Evolutionary conservation across 2,888 invertebrate species (phyloP).

Genomic region (Sinelater perroti): DNA sequence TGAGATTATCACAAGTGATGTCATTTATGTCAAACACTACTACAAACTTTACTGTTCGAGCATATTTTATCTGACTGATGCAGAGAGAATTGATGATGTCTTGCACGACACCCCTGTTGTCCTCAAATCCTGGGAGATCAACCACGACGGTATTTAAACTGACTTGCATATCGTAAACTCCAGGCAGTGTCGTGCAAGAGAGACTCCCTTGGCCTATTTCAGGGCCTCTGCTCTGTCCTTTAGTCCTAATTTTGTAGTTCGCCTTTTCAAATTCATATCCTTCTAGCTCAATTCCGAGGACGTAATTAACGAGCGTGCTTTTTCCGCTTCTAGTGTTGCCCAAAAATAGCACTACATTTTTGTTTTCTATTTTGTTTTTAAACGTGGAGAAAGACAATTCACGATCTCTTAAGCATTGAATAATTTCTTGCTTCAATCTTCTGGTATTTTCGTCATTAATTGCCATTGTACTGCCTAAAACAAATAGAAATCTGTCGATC

Average conservation of each 20-base stretch:
- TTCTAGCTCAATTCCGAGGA: background rate
- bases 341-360: constrained; percentile 15
- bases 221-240: background rate
- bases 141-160: background rate
- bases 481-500: too few species aligned
- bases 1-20: constrained; percentile 10
- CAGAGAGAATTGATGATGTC: constrained; percentile 22
- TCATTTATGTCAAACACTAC: constrained; percentile 24
- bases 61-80: constrained; percentile 18
- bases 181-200: constrained; percentile 6
- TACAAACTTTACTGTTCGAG: constrained; percentile 20
- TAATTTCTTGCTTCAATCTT: constrained; percentile 2
- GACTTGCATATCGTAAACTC: background rate
- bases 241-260: constrained; percentile 3
- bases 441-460: background rate
- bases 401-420: constrained; percentile 2
- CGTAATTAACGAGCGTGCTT: constrained; percentile 22
- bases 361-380: constrained; percentile 1
- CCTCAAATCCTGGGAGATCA: constrained; percentile 28
- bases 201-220: constrained; percentile 18
- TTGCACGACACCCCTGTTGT: constrained; percentile 24
- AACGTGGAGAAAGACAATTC: background rate
- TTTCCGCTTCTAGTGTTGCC: constrained; percentile 27
- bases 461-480: constrained; percentile 1
- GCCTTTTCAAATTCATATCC: background rate